Base-by-base conservation (phyloP, 2,888 invertebrate genomes). In the Leucania comma region DNA sequence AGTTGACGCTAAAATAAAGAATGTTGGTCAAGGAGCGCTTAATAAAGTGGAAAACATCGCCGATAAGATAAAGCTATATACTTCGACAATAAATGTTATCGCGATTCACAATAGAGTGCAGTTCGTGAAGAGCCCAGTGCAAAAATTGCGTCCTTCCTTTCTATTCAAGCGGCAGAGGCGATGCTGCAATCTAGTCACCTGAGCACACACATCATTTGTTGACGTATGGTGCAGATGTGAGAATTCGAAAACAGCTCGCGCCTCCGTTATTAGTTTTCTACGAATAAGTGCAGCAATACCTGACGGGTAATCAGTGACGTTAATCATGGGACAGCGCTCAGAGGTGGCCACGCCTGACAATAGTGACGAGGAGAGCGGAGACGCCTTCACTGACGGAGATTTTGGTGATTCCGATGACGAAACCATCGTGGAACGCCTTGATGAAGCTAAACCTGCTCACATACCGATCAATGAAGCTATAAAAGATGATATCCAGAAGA, bases 311-410 rank as follows among this genome's bases (percentile, higher is more conserved):
- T 78, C 74, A 73, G 86, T 87, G 87, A 82, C 81, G 81, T 86
- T 83, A 82, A 91, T 84, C 72, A 95, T 95, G 95, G 95, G 93
- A 66, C 90, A 89, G 71, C 87, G 87, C 72, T 89, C 92, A 46
- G 91, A 93, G 85, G 87, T 90, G 75, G 93, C 91, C 60, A 93
- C 93, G 63, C 92, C 94, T 70, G 93, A 92, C 78, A 93, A 93
- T 83, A 95, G 93, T 72, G 95, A 95, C 66, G 95, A 93, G 58
- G 95, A 94, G 80, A 94, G 93, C 76, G 95, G 95, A 17, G 95
- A 93, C 17, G 94, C 92, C 54, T 96, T 96, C 86, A 95, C 95
- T 32, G 96, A 96, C 69, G 96, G 91, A 17, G 96, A 96, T 83
- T 95, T 95, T 71, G 94, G 90, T 17, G 95, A 94, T 80, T 92